Percentiles rank a stretch among this genome's conserved stretches.
phyloP scores from a whole-genome alignment of 2,797 vertebrate genomes.

The Hipposideros larvatus region DNA sequence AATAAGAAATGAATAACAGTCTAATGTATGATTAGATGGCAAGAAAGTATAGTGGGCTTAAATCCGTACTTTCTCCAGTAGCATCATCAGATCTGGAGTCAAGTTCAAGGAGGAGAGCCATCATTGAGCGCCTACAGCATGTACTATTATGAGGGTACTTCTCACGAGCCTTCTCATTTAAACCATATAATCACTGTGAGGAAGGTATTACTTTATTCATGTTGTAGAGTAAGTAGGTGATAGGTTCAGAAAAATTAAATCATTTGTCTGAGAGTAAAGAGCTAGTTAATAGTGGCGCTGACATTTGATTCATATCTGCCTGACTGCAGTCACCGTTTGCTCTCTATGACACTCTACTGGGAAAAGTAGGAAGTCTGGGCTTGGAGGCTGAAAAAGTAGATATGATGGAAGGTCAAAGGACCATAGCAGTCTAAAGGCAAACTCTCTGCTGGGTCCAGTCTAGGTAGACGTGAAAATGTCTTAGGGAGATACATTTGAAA shows the following conservation, averaged over 20 bases:
- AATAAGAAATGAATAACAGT: not conserved
- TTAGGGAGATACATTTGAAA: slow-evolving; percentile 9
- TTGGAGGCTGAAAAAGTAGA: not conserved
- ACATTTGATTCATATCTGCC: not conserved
- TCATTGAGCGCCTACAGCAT: not conserved
- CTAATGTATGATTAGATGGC: not conserved
- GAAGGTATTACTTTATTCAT: not conserved
- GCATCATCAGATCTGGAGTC: not conserved
- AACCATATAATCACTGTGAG: not conserved
- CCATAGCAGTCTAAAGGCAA: not conserved
- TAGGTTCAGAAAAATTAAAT: not conserved
- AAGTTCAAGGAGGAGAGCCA: not conserved
- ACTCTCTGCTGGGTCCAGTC: not conserved
- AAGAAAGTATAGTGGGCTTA: not conserved
- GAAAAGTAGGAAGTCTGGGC: not conserved
- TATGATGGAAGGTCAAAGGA: not conserved
- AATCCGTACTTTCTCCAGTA: not conserved
- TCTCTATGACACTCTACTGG: not conserved
- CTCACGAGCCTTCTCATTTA: not conserved
- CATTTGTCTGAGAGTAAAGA: not conserved
- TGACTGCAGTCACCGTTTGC: not conserved
- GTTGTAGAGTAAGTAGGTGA: not conserved
- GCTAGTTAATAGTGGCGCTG: not conserved
- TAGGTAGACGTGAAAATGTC: not conserved
- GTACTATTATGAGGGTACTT: not conserved